Base-by-base conservation (phyloP, 2,113 vertebrate species). In the Pseudonaja textilis region DNA sequence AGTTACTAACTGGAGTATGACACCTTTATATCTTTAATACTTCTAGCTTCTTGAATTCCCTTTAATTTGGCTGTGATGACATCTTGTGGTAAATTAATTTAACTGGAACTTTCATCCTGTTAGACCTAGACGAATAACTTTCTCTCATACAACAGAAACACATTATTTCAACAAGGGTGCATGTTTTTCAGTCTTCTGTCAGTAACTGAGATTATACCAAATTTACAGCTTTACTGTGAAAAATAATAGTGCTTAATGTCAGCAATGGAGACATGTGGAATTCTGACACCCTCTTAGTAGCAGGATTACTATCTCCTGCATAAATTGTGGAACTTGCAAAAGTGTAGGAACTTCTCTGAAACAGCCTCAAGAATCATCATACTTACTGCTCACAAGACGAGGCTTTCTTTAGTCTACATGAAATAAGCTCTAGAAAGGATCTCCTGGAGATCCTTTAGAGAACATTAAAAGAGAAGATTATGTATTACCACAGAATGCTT, bases 41-140 rank as follows among this genome's bases (percentile, higher is more conserved):
- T 9, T 23, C 42, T 25, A 50, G 1, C 12, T 16, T 88, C 39
- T 54, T 29, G 6, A 29, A 5, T 86, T 64, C 29, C 56, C 64
- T 89, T 74, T 92, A 92, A 87, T 92, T 93, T 90, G 91, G 26
- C 8, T 3, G 9, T 90, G 39, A 81, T 39, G 93, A 90, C 93
- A 93, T 92, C 93, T 93, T 50, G 93, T 93, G 93, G 93, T 47
- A 42, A 55, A 26, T 87, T 87, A 87, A 34, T 18, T 25, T 59
- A 91, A 93, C 16, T 93, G 89, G 26, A 88, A 81, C 29, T 88
- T 50, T 9, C 85, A 29, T 42, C 89, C 81, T 90, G 54, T 7
- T 47, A 57, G 39, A 92, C 7, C n/a, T 74, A 10, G 90, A 50
- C 34, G 14, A 25, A 11, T n/a, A 57, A 89, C 10, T 39, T 39